These are phyloP conservation scores for Amiota mariae DNA, from an alignment of 2,888 invertebrate species.

Conservation along the genomic window DNA sequence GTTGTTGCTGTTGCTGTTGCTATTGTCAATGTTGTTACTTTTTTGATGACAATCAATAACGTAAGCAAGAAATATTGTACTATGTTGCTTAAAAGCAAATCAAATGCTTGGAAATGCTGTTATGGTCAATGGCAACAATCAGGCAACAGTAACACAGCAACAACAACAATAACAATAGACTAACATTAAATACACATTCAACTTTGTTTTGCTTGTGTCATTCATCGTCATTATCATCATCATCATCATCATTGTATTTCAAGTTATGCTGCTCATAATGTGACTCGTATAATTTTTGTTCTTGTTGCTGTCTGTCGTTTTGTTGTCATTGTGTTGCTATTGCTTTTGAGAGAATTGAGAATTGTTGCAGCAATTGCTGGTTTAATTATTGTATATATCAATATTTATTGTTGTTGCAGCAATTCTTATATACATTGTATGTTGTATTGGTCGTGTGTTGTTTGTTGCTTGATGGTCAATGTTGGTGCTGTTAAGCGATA, in stretches of 20 bases:
- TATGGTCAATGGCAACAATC: background rate
- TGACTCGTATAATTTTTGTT: slow-evolving; percentile 26
- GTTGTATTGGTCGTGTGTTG: background rate
- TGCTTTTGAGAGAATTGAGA: slow-evolving; percentile 15
- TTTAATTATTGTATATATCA: slow-evolving; percentile 25
- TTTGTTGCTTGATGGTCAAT: background rate
- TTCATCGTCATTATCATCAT: slow-evolving; percentile 19
- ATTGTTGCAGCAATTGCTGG: slow-evolving; percentile 4
- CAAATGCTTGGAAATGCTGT: slow-evolving; percentile 3
- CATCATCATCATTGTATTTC: background rate
- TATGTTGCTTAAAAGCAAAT: background rate
- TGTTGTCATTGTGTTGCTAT: slow-evolving; percentile 8
- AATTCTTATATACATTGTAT: background rate
- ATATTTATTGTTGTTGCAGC: slow-evolving; percentile 20
- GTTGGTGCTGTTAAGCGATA: slow-evolving; percentile 2
- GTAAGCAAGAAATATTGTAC: background rate
- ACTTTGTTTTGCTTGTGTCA: slow-evolving; percentile 17
- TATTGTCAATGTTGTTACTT: slow-evolving; percentile 11
- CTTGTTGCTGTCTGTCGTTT: slow-evolving; percentile 9
- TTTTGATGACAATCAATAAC: slow-evolving; percentile 18
- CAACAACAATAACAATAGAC: slow-evolving; percentile 12
- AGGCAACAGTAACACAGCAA: background rate
- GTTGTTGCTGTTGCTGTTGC: too few relatives aligned
- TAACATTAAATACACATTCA: slow-evolving; percentile 8
- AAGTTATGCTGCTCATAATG: slow-evolving; percentile 21